Conservation (phyloP, 2,888 invertebrate species). For the Drosophila nr. fundita region DNA sequence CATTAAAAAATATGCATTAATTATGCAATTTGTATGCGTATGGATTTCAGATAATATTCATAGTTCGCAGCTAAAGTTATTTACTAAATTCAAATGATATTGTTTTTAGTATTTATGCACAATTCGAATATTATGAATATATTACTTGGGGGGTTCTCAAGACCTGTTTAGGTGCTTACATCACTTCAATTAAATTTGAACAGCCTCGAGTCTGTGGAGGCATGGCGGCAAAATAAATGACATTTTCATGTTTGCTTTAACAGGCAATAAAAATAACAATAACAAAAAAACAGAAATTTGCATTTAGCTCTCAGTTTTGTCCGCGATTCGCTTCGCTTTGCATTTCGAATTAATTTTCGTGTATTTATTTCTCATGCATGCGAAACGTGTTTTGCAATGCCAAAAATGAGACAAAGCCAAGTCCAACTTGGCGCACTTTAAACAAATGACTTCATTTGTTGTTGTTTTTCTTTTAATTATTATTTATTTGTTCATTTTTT, state of each 20-base stretch:
- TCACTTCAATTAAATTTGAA: constrained; percentile 38
- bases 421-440: constrained; percentile 25
- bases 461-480: constrained; percentile 1
- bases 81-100: background rate
- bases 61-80: background rate
- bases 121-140: background rate
- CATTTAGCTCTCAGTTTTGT: constrained; percentile 44
- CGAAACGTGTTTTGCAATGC: constrained; percentile 71
- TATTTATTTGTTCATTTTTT: background rate
- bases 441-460: constrained; percentile 52
- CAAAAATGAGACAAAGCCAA: constrained; percentile 24
- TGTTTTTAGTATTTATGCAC: background rate
- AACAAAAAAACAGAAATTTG: constrained; percentile 28
- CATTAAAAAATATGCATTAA: background rate
- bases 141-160: background rate
- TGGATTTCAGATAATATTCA: background rate
- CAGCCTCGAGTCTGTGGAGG: constrained; percentile 27
- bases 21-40: background rate
- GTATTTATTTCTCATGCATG: constrained; percentile 54
- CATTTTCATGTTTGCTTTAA: constrained; percentile 30
- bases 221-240: constrained; percentile 37
- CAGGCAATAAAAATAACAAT: constrained; percentile 3
- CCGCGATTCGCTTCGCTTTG: constrained; percentile 41
- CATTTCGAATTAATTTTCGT: constrained; percentile 43
- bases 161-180: constrained; percentile 47